Evolutionary conservation across 2,888 invertebrate species (phyloP), one percentile per base, ranked within the genome.

Genomic region (Ectemnius lituratus): DNA sequence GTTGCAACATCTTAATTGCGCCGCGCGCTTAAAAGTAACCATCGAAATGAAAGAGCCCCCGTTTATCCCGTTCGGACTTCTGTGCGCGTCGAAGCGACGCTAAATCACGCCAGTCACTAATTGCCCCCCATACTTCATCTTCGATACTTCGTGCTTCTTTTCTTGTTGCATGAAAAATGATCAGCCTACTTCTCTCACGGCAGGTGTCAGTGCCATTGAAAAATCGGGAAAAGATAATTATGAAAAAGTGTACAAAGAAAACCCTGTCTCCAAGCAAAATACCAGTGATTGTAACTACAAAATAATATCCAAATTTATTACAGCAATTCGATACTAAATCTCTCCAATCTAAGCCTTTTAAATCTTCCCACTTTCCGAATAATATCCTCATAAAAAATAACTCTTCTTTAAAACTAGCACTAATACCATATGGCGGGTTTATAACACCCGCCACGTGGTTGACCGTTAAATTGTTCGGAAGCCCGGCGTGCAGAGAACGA

Each of bases 41-140:
- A 52, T 52, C 56, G 62, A 81, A 72, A 81, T 81, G 78, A 74
- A 76, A 67, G 62, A 70, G 70, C 28, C 47, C 46, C 37, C 47
- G 58, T 66, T 65, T 59, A 49, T 68, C 70, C 46, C 56, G 70
- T 77, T 72, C 52, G 68, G 69, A 76, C 68, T 68, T 37, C 68
- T 56, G 45, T 63, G 71, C 67, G 62, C 56, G 68, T 79, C 67
- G 67, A 66, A 66, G 75, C 78, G 76, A 63, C 72, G 72, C 74
- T 82, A 82, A 82, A 82, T 82, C 81, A 80, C 76, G 62, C 70
- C 72, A 56, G 62, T 64, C 72, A 74, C 76, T 82, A 82, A 82
- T 82, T 80, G 78, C 80, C 72, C 47, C 49, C 78, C 76, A 82
- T 82, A 78, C 73, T 73, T 82, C 69, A 76, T 78, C 68, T 23